Percentiles rank a stretch among this genome's conserved stretches.
Evolutionary conservation across 1,140 invertebrate genomes (phyloP).

Genomic region (Ips typographus): DNA sequence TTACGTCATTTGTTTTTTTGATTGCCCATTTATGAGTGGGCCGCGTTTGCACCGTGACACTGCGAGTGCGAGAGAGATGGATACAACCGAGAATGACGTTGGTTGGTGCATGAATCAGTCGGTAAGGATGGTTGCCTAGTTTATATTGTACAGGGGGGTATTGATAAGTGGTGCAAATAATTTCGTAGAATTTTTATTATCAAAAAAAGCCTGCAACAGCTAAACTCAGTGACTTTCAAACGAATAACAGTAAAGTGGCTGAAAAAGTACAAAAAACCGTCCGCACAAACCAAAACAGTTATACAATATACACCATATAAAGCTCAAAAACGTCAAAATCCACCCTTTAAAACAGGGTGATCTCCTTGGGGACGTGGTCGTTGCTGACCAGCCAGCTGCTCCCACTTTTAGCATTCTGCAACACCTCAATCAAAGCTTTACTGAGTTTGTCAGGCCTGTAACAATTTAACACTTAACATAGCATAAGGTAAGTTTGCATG

Average conservation of each 20-base stretch:
- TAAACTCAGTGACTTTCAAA: too few species aligned
- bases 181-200: background rate
- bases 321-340: background rate
- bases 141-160: background rate
- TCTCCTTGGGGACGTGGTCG: conserved; percentile 62
- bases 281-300: background rate
- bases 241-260: background rate
- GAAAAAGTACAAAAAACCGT: background rate
- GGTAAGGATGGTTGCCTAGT: background rate
- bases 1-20: conserved; percentile 34
- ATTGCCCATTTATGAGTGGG: background rate
- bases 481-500: background rate
- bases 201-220: background rate
- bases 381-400: conserved; percentile 72
- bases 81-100: background rate
- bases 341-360: conserved; percentile 44
- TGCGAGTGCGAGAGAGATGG: background rate
- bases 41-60: background rate
- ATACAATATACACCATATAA: background rate
- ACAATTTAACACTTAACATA: background rate
- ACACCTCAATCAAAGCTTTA: conserved; percentile 63
- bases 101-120: background rate
- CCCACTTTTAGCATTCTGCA: conserved; percentile 66
- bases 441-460: conserved; percentile 53
- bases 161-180: background rate